These are phyloP conservation scores for Morpho helenor DNA, from an alignment of 2,888 invertebrate genomes.

Conservation along the genomic window DNA sequence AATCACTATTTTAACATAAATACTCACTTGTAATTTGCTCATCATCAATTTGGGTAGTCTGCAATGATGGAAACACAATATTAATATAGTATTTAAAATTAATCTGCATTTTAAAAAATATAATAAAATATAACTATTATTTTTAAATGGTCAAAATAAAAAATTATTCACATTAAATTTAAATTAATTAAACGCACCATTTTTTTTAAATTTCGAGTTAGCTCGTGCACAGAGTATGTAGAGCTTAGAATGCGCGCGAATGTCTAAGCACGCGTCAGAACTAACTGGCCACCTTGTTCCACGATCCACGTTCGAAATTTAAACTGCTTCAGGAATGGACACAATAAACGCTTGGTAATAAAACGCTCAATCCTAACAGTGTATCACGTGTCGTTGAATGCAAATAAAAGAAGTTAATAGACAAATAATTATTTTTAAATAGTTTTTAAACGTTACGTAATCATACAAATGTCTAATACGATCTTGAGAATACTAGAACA, in stretches of 20 bases:
- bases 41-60: slow-evolving; percentile 65
- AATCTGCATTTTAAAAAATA: too few species aligned
- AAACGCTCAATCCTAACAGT: slow-evolving; percentile 27
- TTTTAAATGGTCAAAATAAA: not conserved
- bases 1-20: slow-evolving; percentile 3
- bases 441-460: too few species aligned
- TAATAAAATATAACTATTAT: too few species aligned
- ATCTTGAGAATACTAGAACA: too few species aligned
- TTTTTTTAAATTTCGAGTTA: slow-evolving; percentile 38
- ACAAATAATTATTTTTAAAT: not conserved
- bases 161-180: not conserved
- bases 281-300: slow-evolving; percentile 50
- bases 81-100: slow-evolving; percentile 10
- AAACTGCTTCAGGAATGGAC: slow-evolving; percentile 36
- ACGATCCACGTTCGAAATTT: slow-evolving; percentile 50
- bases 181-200: slow-evolving; percentile 49
- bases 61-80: slow-evolving; percentile 33
- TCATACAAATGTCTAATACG: too few species aligned
- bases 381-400: slow-evolving; percentile 35
- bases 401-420: slow-evolving; percentile 21
- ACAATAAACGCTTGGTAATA: slow-evolving; percentile 30
- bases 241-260: slow-evolving; percentile 32
- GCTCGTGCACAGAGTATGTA: slow-evolving; percentile 6
- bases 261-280: slow-evolving; percentile 47
- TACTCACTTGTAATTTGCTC: slow-evolving; percentile 75